Base-by-base conservation (phyloP, 2,113 vertebrate species). In the Mohoua ochrocephala region DNA sequence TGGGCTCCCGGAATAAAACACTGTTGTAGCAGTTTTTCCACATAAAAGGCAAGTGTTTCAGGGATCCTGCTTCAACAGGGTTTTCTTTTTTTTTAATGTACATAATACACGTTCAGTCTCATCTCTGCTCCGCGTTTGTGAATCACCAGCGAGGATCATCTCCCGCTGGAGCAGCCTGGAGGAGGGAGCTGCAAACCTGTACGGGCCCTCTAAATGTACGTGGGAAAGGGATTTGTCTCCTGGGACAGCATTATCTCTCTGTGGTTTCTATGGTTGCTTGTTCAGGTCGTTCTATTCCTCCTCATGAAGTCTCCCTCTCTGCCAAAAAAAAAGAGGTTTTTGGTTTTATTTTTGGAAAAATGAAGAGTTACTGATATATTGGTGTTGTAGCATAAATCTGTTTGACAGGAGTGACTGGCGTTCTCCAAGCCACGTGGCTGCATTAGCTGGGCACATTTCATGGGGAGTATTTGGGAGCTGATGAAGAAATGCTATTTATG, bases 1-100 rank as follows among this genome's bases (percentile, higher is more conserved):
- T 64, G 84, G 84, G 64, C 69, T 91, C 59, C 53, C 41, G 11
- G 94, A 97, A 96, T 96, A 96, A 94, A 96, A 85, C 92, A 21
- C 93, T 93, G 50, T 64, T 95, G 90, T 90, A 52, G 93, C 79
- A 77, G 79, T 39, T 93, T 39, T 47, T 7, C 52, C 79, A 84
- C n/a, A 94, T 91, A 88, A 87, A 89, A 91, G 70, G 30, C 87
- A 6, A 95, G 82, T 86, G 87, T 95, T 94, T 77, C 63, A 63
- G 82, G 41, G 83, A 22, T 91, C 77, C 76, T 84, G 87, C 77
- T 70, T 56, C 84, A 65, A 90, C 63, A n/a, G 64, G 83, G 70
- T 20, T 16, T 74, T 47, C 11, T 70, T 84, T 87, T 70, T 84
- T 87, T 93, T 88, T 33, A 61, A 86, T 74, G 60, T 41, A 7